These are phyloP conservation scores for Cremastinae sp. DNA, from an alignment of 2,888 invertebrate genomes.

Conservation along the genomic window DNA sequence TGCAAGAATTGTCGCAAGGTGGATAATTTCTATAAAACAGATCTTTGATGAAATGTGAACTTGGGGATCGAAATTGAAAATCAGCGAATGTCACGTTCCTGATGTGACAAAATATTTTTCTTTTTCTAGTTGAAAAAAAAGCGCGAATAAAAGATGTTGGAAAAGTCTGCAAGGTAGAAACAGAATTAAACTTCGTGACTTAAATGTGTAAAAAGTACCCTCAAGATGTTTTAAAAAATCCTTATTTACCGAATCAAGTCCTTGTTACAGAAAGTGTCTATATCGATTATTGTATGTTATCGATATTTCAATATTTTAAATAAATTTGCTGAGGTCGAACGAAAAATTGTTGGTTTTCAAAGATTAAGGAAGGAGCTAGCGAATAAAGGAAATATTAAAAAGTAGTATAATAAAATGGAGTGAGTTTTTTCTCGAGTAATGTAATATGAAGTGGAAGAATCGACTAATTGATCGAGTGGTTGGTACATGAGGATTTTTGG, in stretches of 20 bases:
- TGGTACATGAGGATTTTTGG: no score
- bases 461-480: no score
- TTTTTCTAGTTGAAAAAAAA: slow-evolving; percentile 1
- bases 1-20: neutral
- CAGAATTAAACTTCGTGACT: slow-evolving; percentile 36
- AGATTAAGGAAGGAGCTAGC: no score
- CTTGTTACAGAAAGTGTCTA: slow-evolving; percentile 64
- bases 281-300: slow-evolving; percentile 70
- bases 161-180: neutral
- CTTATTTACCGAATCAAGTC: slow-evolving; percentile 68
- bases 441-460: no score
- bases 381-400: slow-evolving; percentile 13
- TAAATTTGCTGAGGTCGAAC: slow-evolving; percentile 65
- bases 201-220: slow-evolving; percentile 16
- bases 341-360: slow-evolving; percentile 45
- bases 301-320: slow-evolving; percentile 72
- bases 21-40: neutral
- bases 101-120: no score
- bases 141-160: no score
- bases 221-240: slow-evolving; percentile 46
- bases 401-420: slow-evolving; percentile 2
- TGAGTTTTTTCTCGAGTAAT: no score
- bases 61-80: slow-evolving; percentile 17
- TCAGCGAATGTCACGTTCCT: neutral
- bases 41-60: neutral